Percentiles rank a stretch among this genome's conserved stretches.
These are phyloP conservation scores for Drosophila koepferae DNA, from an alignment of 2,888 invertebrate genomes.

Conservation along the genomic window DNA sequence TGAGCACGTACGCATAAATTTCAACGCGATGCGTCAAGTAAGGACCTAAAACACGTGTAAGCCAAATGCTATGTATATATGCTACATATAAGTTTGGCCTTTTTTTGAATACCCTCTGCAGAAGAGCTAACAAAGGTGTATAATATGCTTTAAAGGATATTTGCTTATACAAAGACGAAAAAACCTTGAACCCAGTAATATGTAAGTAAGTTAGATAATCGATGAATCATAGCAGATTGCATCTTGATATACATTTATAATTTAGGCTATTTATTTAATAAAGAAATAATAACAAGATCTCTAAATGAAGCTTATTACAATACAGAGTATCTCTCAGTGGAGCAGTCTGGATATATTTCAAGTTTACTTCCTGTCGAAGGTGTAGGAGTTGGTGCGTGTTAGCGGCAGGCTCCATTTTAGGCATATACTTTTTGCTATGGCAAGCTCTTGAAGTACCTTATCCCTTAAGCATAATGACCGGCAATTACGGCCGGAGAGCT, in stretches of 20 bases:
- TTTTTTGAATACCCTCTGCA: conserved; percentile 7
- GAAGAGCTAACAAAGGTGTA: background rate
- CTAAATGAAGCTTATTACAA: too few relatives aligned
- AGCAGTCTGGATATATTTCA: background rate
- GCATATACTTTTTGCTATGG: conserved; percentile 15
- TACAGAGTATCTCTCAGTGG: conserved; percentile 5
- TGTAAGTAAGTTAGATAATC: too few relatives aligned
- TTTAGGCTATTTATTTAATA: too few relatives aligned
- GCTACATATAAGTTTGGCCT: conserved; percentile 16
- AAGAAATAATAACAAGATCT: too few relatives aligned
- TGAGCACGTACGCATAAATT: conserved; percentile 76
- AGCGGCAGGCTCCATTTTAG: conserved; percentile 21
- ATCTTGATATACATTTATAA: too few relatives aligned
- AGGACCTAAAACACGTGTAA: conserved; percentile 48
- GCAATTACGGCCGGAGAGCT: conserved; percentile 61
- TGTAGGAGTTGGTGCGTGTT: conserved; percentile 8
- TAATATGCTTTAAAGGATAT: background rate
- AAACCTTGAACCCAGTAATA: background rate
- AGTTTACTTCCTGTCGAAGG: conserved; percentile 23
- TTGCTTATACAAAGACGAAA: background rate
- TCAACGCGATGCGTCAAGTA: conserved; percentile 47
- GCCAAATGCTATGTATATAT: conserved; percentile 2
- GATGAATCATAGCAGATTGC: too few relatives aligned
- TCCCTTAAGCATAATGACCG: conserved; percentile 73
- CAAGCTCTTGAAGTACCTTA: conserved; percentile 34